Conservation (phyloP, 2,888 invertebrate species). For the Prosopocoilus inquinatus region DNA sequence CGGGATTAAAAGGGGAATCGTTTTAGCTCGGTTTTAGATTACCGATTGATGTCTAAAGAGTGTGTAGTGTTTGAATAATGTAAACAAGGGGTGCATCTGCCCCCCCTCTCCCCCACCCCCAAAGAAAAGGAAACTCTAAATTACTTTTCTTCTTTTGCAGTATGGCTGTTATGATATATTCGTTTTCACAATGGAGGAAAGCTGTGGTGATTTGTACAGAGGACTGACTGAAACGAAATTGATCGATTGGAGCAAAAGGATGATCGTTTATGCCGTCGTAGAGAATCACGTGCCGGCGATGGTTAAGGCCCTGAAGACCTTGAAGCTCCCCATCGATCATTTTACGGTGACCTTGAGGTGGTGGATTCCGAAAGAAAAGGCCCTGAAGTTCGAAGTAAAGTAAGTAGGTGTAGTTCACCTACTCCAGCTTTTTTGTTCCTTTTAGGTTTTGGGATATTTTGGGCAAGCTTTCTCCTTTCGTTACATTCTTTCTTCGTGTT, state of each 20-base stretch:
- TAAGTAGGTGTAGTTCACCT: too few relatives aligned
- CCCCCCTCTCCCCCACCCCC: too few relatives aligned
- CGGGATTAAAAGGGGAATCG: too few relatives aligned
- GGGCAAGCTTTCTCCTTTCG: too few relatives aligned
- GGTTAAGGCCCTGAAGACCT: not conserved
- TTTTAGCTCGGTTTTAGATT: too few relatives aligned
- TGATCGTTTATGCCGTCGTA: constrained; percentile 1
- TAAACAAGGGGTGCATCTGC: too few relatives aligned
- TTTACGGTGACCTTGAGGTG: not conserved
- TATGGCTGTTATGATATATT: constrained; percentile 31
- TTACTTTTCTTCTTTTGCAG: constrained; percentile 13
- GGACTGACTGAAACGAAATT: constrained; percentile 28
- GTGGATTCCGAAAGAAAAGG: constrained; percentile 6
- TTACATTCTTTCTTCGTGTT: too few relatives aligned
- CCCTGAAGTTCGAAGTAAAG: constrained; percentile 7
- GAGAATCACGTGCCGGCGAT: constrained; percentile 1
- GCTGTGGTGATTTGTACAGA: constrained; percentile 25
- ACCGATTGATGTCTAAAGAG: too few relatives aligned
- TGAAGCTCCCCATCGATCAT: constrained; percentile 3
- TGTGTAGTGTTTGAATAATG: too few relatives aligned
- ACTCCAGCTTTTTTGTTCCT: too few relatives aligned
- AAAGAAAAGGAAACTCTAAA: not conserved
- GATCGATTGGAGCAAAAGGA: constrained; percentile 16
- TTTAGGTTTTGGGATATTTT: too few relatives aligned
- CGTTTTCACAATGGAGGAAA: constrained; percentile 36